A percentile compares a stretch with the other conserved stretches of the same genome.
phyloP scores from a whole-genome alignment of 2,888 invertebrate species.

The Cephus pulcher region DNA sequence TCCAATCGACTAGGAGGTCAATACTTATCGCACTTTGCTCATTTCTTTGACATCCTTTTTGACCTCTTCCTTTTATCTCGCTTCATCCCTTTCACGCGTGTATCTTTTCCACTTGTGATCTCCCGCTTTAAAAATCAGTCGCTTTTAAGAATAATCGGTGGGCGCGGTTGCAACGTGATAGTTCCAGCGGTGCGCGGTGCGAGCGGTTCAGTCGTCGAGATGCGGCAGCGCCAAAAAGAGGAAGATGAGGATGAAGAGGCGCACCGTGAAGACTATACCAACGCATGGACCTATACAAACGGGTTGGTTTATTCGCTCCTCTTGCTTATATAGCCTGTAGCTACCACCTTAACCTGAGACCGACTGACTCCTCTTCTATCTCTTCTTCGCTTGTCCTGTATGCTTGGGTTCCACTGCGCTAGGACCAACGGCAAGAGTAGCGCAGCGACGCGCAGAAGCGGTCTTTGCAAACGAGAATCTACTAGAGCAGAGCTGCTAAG shows the following conservation, averaged over 20 bases:
- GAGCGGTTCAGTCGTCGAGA: conserved; percentile 17
- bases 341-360: background rate
- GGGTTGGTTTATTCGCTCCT: background rate
- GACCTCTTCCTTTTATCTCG: background rate
- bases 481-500: conserved; percentile 8
- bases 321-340: background rate
- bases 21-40: background rate
- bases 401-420: background rate
- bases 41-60: background rate
- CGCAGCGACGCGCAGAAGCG: background rate
- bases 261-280: background rate
- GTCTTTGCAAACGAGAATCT: background rate
- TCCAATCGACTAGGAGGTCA: background rate
- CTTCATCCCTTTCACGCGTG: background rate
- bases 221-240: conserved; percentile 12
- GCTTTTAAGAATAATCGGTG: conserved; percentile 43
- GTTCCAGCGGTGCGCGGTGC: conserved; percentile 21
- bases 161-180: conserved; percentile 46
- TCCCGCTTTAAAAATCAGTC: conserved; percentile 29
- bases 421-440: background rate
- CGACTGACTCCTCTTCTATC: background rate
- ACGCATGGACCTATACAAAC: background rate
- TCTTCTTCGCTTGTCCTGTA: background rate
- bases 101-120: background rate
- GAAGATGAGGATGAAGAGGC: conserved; percentile 10